These are phyloP conservation scores for Camponotus vicinus DNA, from an alignment of 1,140 invertebrate genomes.

Conservation along the genomic window DNA sequence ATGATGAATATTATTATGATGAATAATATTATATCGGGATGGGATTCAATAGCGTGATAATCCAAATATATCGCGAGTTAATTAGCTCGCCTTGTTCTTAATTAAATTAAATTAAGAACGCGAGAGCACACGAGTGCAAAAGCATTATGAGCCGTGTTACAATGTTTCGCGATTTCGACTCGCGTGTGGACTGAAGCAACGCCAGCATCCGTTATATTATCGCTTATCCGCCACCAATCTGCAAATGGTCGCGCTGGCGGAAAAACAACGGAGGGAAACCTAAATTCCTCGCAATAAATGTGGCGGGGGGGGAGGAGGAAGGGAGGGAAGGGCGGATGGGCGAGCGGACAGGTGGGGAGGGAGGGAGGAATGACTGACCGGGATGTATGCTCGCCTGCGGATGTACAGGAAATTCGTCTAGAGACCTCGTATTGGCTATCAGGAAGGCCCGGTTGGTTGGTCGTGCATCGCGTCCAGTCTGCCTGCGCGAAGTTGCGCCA, in stretches of 20 bases:
- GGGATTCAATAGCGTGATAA: not conserved
- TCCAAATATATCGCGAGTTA: not conserved
- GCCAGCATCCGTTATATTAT: conserved; percentile 53
- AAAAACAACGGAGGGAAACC: conserved; percentile 60
- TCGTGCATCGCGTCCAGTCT: conserved; percentile 63
- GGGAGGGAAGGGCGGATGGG: not conserved
- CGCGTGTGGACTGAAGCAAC: conserved; percentile 41
- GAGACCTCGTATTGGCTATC: conserved; percentile 63
- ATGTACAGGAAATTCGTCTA: conserved; percentile 60
- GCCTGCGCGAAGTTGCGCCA: conserved; percentile 66
- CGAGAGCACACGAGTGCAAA: not conserved
- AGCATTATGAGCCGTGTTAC: not conserved
- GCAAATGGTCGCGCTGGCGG: conserved; percentile 54
- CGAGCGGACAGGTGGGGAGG: too few species aligned
- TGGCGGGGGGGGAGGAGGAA: not conserved
- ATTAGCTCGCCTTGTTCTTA: conserved; percentile 1
- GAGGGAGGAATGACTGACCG: conserved; percentile 6
- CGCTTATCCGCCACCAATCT: conserved; percentile 59
- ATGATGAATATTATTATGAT: not conserved
- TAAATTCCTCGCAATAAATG: conserved; percentile 61
- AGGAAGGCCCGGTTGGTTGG: conserved; percentile 57
- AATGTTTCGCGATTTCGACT: conserved; percentile 23
- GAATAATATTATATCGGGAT: not conserved
- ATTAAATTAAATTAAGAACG: conserved; percentile 34
- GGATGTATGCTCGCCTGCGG: conserved; percentile 45